phyloP scores from a whole-genome alignment of 1,140 invertebrate genomes.

The Proales similis region DNA sequence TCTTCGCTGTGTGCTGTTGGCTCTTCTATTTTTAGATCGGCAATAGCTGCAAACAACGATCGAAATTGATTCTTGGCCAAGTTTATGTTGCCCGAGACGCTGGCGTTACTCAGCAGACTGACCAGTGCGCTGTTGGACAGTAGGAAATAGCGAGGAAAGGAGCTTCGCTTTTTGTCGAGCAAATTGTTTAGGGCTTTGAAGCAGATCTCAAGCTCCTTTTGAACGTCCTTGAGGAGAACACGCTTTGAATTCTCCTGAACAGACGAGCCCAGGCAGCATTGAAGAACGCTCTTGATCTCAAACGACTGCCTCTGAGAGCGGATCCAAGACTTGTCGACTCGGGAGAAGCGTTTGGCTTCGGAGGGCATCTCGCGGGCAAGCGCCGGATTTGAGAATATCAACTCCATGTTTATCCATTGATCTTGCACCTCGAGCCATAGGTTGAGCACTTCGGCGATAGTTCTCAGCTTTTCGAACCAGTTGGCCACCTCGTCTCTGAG shows the following conservation, averaged over 20 bases:
- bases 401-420: conserved; percentile 52
- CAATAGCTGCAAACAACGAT: conserved; percentile 46
- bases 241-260: conserved; percentile 48
- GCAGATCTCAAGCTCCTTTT: conserved; percentile 53
- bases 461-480: conserved; percentile 53
- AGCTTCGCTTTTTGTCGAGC: conserved; percentile 49
- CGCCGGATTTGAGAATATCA: conserved; percentile 54
- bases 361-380: conserved; percentile 55
- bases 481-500: conserved; percentile 50
- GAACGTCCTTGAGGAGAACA: conserved; percentile 48
- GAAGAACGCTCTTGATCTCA: conserved; percentile 52
- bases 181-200: conserved; percentile 50
- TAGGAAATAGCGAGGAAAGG: conserved; percentile 51
- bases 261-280: conserved; percentile 47
- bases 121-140: conserved; percentile 49
- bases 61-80: conserved; percentile 49
- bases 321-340: conserved; percentile 39
- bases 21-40: conserved; percentile 48
- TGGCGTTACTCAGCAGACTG: conserved; percentile 45
- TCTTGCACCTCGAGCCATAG: conserved; percentile 53
- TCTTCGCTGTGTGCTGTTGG: conserved; percentile 38
- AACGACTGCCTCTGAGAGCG: conserved; percentile 53
- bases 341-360: conserved; percentile 54
- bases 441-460: conserved; percentile 51
- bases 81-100: conserved; percentile 45